A percentile compares a stretch with the other conserved stretches of the same genome.
Evolutionary conservation across 2,113 vertebrate genomes (phyloP).

Genomic region (Oryzias javanicus): DNA sequence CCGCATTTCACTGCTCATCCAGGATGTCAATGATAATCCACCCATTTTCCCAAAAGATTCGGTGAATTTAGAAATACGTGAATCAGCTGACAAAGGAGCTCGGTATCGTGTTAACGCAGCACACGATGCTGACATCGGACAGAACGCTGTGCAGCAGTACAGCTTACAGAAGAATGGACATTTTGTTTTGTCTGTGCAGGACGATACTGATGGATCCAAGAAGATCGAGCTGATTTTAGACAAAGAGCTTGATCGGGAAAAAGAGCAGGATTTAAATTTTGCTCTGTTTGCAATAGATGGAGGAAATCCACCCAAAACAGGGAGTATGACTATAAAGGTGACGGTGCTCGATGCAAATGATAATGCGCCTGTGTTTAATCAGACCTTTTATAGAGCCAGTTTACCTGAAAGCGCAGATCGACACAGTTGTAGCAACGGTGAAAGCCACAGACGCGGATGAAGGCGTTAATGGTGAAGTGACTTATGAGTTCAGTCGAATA

Average conservation of each 20-base stretch:
- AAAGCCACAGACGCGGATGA: conserved; percentile 76
- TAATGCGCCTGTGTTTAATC: conserved; percentile 65
- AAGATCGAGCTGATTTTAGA: conserved; percentile 60
- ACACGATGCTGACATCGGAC: conserved; percentile 71
- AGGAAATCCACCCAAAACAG: conserved; percentile 63
- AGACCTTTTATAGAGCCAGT: conserved; percentile 52
- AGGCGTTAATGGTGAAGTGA: conserved; percentile 54
- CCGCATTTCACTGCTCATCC: conserved; percentile 57
- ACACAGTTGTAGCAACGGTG: conserved; percentile 57
- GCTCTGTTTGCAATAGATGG: conserved; percentile 68
- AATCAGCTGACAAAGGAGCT: conserved; percentile 57
- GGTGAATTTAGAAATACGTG: conserved; percentile 59
- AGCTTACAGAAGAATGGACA: conserved; percentile 56
- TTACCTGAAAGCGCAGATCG: conserved; percentile 52
- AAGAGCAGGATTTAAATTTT: conserved; percentile 52
- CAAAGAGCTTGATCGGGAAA: conserved; percentile 67
- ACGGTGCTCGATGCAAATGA: conserved; percentile 72
- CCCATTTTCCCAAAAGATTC: conserved; percentile 29
- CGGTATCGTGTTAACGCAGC: conserved; percentile 69
- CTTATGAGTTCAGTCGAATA: conserved; percentile 50
- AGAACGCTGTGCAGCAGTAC: conserved; percentile 73
- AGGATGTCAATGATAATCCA: conserved; percentile 77
- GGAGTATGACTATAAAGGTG: conserved; percentile 50
- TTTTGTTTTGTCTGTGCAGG: conserved; percentile 62
- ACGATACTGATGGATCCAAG: conserved; percentile 53